Percentiles rank a stretch among this genome's conserved stretches.
Evolutionary conservation across 2,113 vertebrate species (phyloP).

Genomic region (Tachysurus vachellii): DNA sequence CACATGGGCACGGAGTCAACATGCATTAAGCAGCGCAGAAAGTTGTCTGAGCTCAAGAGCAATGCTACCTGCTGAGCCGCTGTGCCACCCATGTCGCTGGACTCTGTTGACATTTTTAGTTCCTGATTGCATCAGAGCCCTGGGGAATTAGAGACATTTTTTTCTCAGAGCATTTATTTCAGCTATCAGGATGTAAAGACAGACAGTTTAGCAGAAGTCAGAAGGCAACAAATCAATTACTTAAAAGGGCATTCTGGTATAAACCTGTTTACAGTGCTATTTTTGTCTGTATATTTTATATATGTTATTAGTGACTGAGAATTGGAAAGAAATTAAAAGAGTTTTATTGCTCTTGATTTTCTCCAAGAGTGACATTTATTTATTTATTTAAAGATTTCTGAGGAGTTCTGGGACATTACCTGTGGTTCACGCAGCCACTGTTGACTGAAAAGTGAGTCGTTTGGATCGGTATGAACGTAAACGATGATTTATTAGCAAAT

Average conservation of each 20-base stretch:
- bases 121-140: constrained; percentile 7
- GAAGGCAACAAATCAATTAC: not conserved
- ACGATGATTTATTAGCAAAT: not conserved
- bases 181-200: not conserved
- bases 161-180: not conserved
- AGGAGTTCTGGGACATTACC: not conserved
- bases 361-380: not conserved
- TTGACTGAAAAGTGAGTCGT: not conserved
- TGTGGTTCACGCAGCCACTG: not conserved
- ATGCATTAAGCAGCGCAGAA: not conserved
- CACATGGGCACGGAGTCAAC: too few species aligned
- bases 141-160: not conserved
- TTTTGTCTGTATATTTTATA: not conserved
- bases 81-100: not conserved
- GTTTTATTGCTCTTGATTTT: not conserved
- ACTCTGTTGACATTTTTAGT: constrained; percentile 11
- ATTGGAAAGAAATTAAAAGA: not conserved
- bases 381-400: not conserved
- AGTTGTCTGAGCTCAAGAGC: not conserved
- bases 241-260: not conserved
- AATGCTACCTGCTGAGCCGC: constrained; percentile 1
- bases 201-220: not conserved
- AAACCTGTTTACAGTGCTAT: not conserved
- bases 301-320: not conserved
- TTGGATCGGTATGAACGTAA: not conserved